These are phyloP conservation scores for Drosophila bipectinata DNA, from an alignment of 1,140 invertebrate genomes.

Conservation along the genomic window DNA sequence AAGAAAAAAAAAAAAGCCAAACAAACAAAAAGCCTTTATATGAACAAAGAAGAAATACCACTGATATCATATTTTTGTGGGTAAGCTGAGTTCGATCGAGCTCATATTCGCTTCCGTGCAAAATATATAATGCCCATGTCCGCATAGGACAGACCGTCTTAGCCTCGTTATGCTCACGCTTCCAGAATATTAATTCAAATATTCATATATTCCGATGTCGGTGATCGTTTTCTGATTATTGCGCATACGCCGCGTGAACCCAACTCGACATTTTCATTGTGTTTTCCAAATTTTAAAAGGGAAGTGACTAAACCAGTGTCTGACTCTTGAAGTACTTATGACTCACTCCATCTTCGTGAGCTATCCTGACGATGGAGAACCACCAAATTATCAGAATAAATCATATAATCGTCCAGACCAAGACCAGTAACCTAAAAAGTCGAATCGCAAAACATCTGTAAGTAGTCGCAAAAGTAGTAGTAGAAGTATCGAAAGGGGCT, in stretches of 20 bases:
- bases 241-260: conserved; percentile 61
- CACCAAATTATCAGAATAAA: conserved; percentile 26
- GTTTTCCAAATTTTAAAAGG: conserved; percentile 5
- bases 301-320: background rate
- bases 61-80: conserved; percentile 11
- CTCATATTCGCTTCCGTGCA: conserved; percentile 21
- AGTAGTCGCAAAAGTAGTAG: conserved; percentile 6
- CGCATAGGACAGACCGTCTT: no score
- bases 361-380: conserved; percentile 37
- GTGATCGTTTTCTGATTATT: conserved; percentile 34
- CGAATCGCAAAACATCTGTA: conserved; percentile 31
- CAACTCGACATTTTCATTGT: conserved; percentile 38
- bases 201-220: conserved; percentile 12
- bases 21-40: conserved; percentile 12
- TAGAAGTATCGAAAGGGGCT: background rate
- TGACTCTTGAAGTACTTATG: conserved; percentile 15
- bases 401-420: conserved; percentile 31
- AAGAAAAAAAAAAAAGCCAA: background rate
- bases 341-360: background rate
- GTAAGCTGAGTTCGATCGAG: conserved; percentile 1
- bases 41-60: conserved; percentile 14
- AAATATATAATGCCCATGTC: background rate
- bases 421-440: conserved; percentile 20
- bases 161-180: background rate
- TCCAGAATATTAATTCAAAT: conserved; percentile 19